Base-by-base conservation (phyloP, 2,113 vertebrate genomes). In the Ophthalmolycus amberensis region DNA sequence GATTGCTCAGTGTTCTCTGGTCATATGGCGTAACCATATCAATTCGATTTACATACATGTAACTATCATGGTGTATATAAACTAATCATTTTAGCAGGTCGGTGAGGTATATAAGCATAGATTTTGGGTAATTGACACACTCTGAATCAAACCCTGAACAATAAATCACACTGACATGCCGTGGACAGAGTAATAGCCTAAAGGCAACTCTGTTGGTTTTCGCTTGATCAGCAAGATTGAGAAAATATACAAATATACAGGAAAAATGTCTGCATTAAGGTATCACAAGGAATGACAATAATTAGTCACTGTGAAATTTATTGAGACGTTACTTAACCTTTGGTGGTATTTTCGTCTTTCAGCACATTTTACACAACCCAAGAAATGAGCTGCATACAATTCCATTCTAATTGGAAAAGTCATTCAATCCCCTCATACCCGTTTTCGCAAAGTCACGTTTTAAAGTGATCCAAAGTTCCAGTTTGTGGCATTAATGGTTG, bases 221-320 rank as follows among this genome's bases (percentile, higher is more conserved):
- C 70, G 68, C 54, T 85, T 83, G 76, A 90, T 90, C 85, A 85
- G 70, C 83, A 78, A 68, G 60, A 83, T 59, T 67, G 65, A 75
- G 66, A 86, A 64, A 68, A 71, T 69, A 83, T 63, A 80, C 44
- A 74, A 74, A 66, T 60, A 44, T 60, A 34, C 18, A 63, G 40
- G n/a, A 67, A 6, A 68, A 73, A 71, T 73, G 25, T 46, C n/a
- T 29, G 46, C n/a, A 63, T 58, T 40, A 22, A 56, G 32, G 76
- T 77, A 65, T 6, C 9, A 27, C n/a, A 34, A 29, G 58, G 46
- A 67, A 59, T 32, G 12, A 56, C 27, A 18, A 15, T 10, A 48
- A 85, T 25, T 38, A 80, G 67, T 46, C 67, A 62, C 40, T 82
- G 46, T 68, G 44, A 68, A 16, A 75, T 75, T 59, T 58, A 32